Percentiles rank a stretch among this genome's conserved stretches.
Evolutionary conservation across 2,888 invertebrate species (phyloP).

Genomic region (Drosophila aldrichi): DNA sequence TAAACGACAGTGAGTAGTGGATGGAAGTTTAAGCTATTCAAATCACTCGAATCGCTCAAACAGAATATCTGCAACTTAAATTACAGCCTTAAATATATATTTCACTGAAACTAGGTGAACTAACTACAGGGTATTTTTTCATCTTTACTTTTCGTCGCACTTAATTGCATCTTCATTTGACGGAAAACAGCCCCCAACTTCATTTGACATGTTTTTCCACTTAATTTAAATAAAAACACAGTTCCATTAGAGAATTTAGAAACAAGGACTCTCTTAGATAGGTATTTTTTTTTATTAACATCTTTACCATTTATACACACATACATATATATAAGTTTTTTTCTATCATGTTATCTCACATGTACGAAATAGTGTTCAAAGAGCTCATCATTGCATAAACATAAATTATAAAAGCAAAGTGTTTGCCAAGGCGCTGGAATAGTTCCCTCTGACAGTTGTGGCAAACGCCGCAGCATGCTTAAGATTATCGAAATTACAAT

Average conservation of each 20-base stretch:
- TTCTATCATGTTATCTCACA: constrained; percentile 14
- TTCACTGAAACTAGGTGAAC: too few species aligned
- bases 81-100: too few species aligned
- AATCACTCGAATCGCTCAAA: not conserved
- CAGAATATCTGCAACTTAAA: not conserved
- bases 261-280: constrained; percentile 19
- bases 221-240: constrained; percentile 15
- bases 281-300: constrained; percentile 31
- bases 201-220: constrained; percentile 26
- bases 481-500: constrained; percentile 7
- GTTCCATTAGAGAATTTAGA: constrained; percentile 31
- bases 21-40: not conserved
- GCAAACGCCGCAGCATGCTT: constrained; percentile 15
- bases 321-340: not conserved
- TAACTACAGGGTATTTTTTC: not conserved
- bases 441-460: constrained; percentile 4
- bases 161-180: not conserved
- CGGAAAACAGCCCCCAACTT: not conserved
- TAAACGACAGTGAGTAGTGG: not conserved
- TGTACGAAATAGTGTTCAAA: constrained; percentile 33
- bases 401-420: constrained; percentile 32
- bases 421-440: constrained; percentile 32
- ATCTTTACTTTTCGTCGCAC: not conserved
- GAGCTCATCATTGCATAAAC: constrained; percentile 21
- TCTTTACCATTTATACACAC: constrained; percentile 5